Evolutionary conservation across 2,888 invertebrate genomes (phyloP).

Genomic region (Scaptomyza polygonia): DNA sequence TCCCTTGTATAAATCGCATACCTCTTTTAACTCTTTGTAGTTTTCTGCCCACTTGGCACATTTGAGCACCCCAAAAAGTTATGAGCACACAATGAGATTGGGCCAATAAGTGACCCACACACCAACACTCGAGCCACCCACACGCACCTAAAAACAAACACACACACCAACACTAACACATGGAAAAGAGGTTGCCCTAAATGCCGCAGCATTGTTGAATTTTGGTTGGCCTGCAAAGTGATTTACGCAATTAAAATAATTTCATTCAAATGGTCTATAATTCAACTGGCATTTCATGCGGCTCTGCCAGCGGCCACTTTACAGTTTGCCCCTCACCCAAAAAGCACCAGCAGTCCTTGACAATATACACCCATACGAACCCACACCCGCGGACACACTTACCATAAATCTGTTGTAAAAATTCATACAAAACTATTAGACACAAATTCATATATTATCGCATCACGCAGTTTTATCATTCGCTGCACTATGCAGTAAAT

Average conservation of each 20-base stretch:
- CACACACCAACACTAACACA: not conserved
- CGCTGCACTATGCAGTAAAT: conserved; percentile 7
- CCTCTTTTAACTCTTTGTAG: conserved; percentile 4
- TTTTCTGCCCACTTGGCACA: conserved; percentile 23
- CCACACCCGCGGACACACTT: conserved; percentile 4
- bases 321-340: conserved; percentile 30
- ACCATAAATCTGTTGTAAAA: conserved; percentile 55
- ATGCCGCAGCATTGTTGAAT: conserved; percentile 71
- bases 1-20: not conserved
- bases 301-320: conserved; percentile 58
- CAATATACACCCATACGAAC: conserved; percentile 23
- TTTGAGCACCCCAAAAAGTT: conserved; percentile 47
- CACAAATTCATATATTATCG: conserved; percentile 47
- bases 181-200: conserved; percentile 26
- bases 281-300: conserved; percentile 72
- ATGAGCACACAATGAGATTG: conserved; percentile 64
- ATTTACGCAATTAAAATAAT: conserved; percentile 80
- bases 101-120: conserved; percentile 68
- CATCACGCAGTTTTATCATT: conserved; percentile 38
- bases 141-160: conserved; percentile 6
- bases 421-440: conserved; percentile 49
- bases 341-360: conserved; percentile 36
- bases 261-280: conserved; percentile 78
- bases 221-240: conserved; percentile 72
- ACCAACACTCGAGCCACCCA: conserved; percentile 7